Percentiles rank a stretch among this genome's conserved stretches.
phyloP scores from a whole-genome alignment of 1,140 invertebrate species.

The Zeugodacus cucurbitae region DNA sequence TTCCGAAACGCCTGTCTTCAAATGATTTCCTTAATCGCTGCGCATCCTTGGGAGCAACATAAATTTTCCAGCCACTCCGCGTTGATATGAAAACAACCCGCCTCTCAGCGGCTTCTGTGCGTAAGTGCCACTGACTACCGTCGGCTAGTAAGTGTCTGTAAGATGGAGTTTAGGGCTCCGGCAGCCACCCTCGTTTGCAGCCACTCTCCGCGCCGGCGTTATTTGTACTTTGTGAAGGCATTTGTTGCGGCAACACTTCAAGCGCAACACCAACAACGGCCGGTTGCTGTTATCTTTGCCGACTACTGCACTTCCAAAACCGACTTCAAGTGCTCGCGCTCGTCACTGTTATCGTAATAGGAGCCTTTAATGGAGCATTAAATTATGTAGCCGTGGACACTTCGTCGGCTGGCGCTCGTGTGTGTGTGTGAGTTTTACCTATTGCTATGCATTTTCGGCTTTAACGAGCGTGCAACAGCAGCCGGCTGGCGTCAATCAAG shows the following conservation, averaged over 20 bases:
- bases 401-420: not conserved
- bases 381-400: constrained; percentile 18
- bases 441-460: not conserved
- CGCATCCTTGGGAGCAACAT: not conserved
- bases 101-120: constrained; percentile 6
- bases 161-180: not conserved
- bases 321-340: not conserved
- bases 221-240: not conserved
- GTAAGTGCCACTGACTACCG: not conserved
- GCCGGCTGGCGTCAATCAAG: constrained; percentile 23
- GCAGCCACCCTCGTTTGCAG: not conserved
- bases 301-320: constrained; percentile 8
- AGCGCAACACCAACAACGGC: not conserved
- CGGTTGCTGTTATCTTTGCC: not conserved
- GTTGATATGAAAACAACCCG: constrained; percentile 28
- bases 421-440: not conserved
- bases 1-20: constrained; percentile 9
- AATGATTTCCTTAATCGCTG: constrained; percentile 7
- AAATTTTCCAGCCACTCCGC: not conserved
- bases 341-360: constrained; percentile 15
- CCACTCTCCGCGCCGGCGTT: not conserved
- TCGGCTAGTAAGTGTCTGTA: not conserved
- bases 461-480: not conserved
- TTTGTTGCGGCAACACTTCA: constrained; percentile 34
- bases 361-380: constrained; percentile 33